These are phyloP conservation scores for Brachystomella parvula DNA, from an alignment of 1,140 invertebrate species.

Conservation along the genomic window DNA sequence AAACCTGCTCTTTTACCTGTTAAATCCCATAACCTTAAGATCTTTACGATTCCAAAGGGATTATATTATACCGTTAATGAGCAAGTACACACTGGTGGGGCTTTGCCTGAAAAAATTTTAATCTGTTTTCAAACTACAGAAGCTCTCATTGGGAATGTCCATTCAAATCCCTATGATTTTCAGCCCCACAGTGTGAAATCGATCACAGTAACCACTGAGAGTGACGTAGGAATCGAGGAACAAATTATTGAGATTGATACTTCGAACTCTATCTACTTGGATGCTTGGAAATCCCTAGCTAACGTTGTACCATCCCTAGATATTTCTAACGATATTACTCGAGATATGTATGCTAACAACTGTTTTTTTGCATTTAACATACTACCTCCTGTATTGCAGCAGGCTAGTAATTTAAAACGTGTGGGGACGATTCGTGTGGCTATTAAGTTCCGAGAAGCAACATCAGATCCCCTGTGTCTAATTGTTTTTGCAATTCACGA, in stretches of 20 bases:
- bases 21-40: neutral
- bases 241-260: neutral
- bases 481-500: neutral
- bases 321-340: neutral
- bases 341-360: neutral
- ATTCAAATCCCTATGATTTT: neutral
- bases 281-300: neutral
- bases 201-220: neutral
- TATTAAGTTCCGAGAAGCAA: neutral
- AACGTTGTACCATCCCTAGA: neutral
- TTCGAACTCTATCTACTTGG: neutral
- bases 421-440: neutral
- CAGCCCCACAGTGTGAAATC: neutral
- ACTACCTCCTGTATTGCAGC: neutral
- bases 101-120: neutral
- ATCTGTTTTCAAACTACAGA: neutral
- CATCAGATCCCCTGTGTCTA: neutral
- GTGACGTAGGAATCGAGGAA: neutral
- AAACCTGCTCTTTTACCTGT: neutral
- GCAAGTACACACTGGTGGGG: neutral
- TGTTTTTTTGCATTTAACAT: neutral
- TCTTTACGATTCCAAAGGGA: neutral
- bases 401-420: neutral
- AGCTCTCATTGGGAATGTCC: neutral
- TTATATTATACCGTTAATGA: neutral